Conservation (phyloP, 2,113 vertebrate species). For the Hippocampus comes region DNA sequence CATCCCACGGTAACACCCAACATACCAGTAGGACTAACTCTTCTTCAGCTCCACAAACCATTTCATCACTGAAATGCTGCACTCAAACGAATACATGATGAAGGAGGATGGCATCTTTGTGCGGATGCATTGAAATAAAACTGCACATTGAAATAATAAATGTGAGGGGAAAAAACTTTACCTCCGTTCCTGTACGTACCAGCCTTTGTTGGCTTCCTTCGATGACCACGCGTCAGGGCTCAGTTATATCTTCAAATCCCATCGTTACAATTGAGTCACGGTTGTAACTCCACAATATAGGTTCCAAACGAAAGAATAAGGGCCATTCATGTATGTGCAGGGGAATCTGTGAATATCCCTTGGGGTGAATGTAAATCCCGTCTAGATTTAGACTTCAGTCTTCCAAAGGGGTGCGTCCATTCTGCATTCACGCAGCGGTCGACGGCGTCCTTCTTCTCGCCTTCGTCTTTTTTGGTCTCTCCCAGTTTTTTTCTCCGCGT, state of each 20-base stretch:
- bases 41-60: background rate
- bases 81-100: slow-evolving; percentile 2
- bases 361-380: slow-evolving; percentile 48
- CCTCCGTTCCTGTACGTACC: slow-evolving; percentile 24
- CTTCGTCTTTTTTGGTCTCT: slow-evolving; percentile 42
- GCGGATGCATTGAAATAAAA: background rate
- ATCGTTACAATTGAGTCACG: slow-evolving; percentile 21
- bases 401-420: slow-evolving; percentile 64
- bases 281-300: slow-evolving; percentile 56
- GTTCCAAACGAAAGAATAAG: slow-evolving; percentile 25
- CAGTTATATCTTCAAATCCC: slow-evolving; percentile 49
- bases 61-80: background rate
- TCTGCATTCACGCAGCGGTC: slow-evolving; percentile 59
- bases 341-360: slow-evolving; percentile 36
- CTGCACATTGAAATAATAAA: background rate
- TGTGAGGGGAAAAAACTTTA: slow-evolving; percentile 42
- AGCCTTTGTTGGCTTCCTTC: slow-evolving; percentile 2
- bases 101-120: background rate
- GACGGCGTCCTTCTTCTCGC: slow-evolving; percentile 52
- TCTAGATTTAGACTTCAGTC: slow-evolving; percentile 44
- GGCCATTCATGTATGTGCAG: slow-evolving; percentile 8
- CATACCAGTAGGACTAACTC: background rate
- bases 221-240: slow-evolving; percentile 35
- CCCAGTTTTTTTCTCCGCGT: slow-evolving; percentile 40
- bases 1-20: background rate